Conservation (phyloP, 2,113 vertebrate genomes). For the Pachyramphus minor region DNA sequence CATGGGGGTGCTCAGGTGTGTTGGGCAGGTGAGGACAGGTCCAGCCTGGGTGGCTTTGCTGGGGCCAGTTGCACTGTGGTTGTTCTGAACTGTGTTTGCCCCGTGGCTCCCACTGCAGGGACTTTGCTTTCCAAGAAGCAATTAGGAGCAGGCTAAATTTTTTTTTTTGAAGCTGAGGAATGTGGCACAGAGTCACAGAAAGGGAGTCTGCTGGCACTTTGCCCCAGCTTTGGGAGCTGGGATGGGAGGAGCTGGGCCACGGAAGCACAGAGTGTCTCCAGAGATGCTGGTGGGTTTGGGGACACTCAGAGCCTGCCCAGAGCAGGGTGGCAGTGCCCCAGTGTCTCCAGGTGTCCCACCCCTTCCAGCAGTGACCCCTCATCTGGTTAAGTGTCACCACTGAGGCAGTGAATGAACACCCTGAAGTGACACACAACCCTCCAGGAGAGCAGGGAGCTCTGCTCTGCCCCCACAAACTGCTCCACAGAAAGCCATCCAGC, state of each 20-base stretch:
- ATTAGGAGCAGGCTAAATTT: not conserved
- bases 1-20: accelerated
- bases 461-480: not conserved
- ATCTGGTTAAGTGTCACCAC: not conserved
- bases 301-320: not conserved
- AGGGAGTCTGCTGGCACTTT: not conserved
- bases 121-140: constrained; percentile 32
- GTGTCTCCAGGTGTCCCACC: not conserved
- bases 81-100: not conserved
- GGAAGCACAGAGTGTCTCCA: not conserved
- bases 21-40: not conserved
- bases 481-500: accelerated
- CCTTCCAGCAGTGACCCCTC: not conserved
- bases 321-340: not conserved
- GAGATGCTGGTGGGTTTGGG: not conserved
- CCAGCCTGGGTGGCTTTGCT: not conserved
- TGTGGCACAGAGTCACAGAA: not conserved
- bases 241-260: not conserved
- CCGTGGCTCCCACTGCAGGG: not conserved
- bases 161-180: not conserved
- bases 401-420: not conserved
- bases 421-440: not conserved
- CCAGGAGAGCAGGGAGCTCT: not conserved
- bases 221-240: not conserved
- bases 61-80: not conserved